Base-by-base conservation (phyloP, 2,888 invertebrate species). In the Eremobia ochroleuca region DNA sequence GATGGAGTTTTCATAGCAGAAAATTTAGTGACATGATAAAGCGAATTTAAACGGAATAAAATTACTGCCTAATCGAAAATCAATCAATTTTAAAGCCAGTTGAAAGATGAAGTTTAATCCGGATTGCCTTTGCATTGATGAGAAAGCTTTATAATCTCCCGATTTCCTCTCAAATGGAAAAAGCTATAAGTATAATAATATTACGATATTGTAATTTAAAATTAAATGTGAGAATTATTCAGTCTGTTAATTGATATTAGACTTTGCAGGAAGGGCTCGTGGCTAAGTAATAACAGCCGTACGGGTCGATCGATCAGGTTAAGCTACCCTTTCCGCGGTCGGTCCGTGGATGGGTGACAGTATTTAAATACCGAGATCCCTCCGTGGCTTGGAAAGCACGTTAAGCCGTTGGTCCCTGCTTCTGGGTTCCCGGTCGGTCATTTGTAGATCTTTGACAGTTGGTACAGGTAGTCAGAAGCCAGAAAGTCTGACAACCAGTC, bases 171-270 rank as follows among this genome's bases (percentile, higher is more conserved):
- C 9, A n/a, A 59, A 58, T 59, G 25, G 55, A 34, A 25, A 43
- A 37, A 25, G 62, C 37, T 49, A 18, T 40, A n/a, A n/a, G n/a
- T n/a, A n/a, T n/a, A n/a, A n/a, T n/a, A n/a, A n/a, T n/a, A n/a
- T n/a, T n/a, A 31, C 37, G 18, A 31, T 15, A 49, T 49, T 49
- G 21, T 49, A 31, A 66, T 59, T 77, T 31, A 6, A 59, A 76
- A 49, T 31, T n/a, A 59, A 65, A 59, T 25, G 11, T 11, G 52
- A 18, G 2, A 3, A 43, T 43, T 28, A 43, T 43, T 73, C 43
- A 34, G n/a, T 46, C 46, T 43, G 13, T 34, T 43, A 43, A 43
- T 73, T 43, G 1, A 28, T 34, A 75, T 58, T 11, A 28, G 21
- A 34, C 21, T n/a, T 34, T 31, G 1, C 28, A 9, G 4, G 15